Evolutionary conservation across 2,888 invertebrate species (phyloP), one percentile per base, ranked within the genome.

Genomic region (Scotopteryx bipunctaria): DNA sequence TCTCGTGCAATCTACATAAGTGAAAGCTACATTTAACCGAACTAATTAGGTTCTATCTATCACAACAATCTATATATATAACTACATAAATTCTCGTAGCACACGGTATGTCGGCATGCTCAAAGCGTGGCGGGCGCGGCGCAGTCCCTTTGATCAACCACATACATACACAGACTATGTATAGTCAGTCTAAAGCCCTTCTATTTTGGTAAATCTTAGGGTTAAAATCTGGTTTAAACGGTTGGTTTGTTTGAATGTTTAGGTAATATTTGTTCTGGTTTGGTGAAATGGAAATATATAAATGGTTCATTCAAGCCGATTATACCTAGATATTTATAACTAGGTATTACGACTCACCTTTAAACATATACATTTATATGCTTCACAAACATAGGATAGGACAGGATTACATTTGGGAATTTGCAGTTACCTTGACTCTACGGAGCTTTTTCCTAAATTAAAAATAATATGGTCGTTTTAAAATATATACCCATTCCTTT

Each of bases 121-220:
- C 78, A 78, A 77, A 78, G 74, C 71, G 68, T 60, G 65, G 55
- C 63, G 63, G 59, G 67, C 67, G 61, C 64, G 66, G 63, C 63
- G 36, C 57, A 57, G 64, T 67, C 75, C 78, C 78, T 79, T 79
- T 79, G 79, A 79, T 78, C 76, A 76, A 60, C 66, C 66, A 56
- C 63, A 64, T 68, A 65, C 63, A 57, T 66, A 41, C 32, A 50
- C 16, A 11, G 3, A 36, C 37, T 63, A 66, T 58, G 63, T 71
- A 68, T 65, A 66, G 63, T 61, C 63, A 57, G 50, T 59, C 54
- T 58, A 65, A 64, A 66, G 69, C 76, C 77, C 73, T 78, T 76
- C 76, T 78, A 78, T 78, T 80, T 78, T 64, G 69, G 71, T 72
- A 64, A 15, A 37, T 58, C 60, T 60, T 58, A 55, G 42, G 59